phyloP scores from a whole-genome alignment of 2,113 vertebrate species.

The Tetraodon nigroviridis region DNA sequence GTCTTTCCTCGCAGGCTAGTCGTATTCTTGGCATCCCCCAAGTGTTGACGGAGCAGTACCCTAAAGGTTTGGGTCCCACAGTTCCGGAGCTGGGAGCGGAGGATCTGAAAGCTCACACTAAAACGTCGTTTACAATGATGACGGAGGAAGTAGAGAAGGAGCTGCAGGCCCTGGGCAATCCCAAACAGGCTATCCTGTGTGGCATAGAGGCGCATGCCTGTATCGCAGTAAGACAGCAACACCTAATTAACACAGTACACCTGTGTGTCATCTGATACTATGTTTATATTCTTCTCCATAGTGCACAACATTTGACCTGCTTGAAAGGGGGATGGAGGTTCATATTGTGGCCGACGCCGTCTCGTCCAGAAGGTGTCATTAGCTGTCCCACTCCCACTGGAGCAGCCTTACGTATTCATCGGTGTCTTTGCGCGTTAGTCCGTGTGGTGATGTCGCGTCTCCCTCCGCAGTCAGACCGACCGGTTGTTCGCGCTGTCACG shows the following conservation, averaged over 20 bases:
- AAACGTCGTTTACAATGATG: slow-evolving; percentile 87
- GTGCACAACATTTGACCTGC: slow-evolving; percentile 82
- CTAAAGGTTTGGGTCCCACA: slow-evolving; percentile 82
- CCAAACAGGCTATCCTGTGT: slow-evolving; percentile 79
- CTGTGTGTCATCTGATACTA: too few relatives aligned
- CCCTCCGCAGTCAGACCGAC: slow-evolving; percentile 80
- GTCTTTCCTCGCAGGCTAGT: slow-evolving; percentile 66
- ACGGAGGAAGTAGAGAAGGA: slow-evolving; percentile 71
- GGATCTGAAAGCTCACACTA: slow-evolving; percentile 71
- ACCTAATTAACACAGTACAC: neutral
- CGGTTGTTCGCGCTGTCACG: slow-evolving; percentile 82
- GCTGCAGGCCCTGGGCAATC: slow-evolving; percentile 69
- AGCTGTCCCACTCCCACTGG: neutral
- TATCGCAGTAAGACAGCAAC: slow-evolving; percentile 74
- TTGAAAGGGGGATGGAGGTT: slow-evolving; percentile 83
- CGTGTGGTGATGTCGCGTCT: neutral
- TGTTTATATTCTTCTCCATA: slow-evolving; percentile 39
- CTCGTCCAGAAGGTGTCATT: slow-evolving; percentile 80
- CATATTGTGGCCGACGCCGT: slow-evolving; percentile 87
- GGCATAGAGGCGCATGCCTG: slow-evolving; percentile 88
- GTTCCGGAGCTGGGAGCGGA: slow-evolving; percentile 81
- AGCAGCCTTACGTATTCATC: neutral
- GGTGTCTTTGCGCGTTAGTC: neutral
- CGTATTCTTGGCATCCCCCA: slow-evolving; percentile 73
- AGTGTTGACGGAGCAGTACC: slow-evolving; percentile 86